Conservation (phyloP, 2,113 vertebrate species). For the Glaucomys volans region DNA sequence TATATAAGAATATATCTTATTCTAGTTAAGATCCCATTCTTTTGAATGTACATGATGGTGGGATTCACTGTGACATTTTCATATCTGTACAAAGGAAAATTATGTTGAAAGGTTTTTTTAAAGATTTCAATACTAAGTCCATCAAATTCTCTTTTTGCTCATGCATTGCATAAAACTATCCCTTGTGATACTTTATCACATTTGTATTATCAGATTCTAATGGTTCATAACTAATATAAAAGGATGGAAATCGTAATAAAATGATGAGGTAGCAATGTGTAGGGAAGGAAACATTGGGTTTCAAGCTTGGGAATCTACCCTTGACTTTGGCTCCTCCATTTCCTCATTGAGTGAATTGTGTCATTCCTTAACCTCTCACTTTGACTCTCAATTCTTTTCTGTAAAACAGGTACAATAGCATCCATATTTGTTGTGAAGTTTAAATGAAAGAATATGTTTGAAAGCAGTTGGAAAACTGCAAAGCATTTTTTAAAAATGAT, state of each 20-base stretch:
- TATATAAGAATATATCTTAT: no score
- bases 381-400: neutral
- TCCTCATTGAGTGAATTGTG: neutral
- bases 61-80: no score
- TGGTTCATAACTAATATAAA: neutral
- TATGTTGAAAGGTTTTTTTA: neutral
- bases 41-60: no score
- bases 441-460: neutral
- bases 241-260: neutral
- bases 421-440: neutral
- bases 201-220: constrained; percentile 43
- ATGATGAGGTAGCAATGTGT: neutral
- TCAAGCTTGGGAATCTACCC: neutral
- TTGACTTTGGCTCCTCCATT: neutral
- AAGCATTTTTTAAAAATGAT: constrained; percentile 1
- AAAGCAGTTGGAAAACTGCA: neutral
- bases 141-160: constrained; percentile 20
- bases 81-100: no score
- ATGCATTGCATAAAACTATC: constrained; percentile 23
- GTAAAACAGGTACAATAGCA: neutral
- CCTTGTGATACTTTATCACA: neutral
- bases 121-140: neutral
- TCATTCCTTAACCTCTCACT: neutral
- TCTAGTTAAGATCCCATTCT: no score
- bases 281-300: neutral